A percentile compares a stretch with the other conserved stretches of the same genome.
Evolutionary conservation across 64 coral and sea anemone species (phyloP).

Genomic region (Stylophora pistillata): DNA sequence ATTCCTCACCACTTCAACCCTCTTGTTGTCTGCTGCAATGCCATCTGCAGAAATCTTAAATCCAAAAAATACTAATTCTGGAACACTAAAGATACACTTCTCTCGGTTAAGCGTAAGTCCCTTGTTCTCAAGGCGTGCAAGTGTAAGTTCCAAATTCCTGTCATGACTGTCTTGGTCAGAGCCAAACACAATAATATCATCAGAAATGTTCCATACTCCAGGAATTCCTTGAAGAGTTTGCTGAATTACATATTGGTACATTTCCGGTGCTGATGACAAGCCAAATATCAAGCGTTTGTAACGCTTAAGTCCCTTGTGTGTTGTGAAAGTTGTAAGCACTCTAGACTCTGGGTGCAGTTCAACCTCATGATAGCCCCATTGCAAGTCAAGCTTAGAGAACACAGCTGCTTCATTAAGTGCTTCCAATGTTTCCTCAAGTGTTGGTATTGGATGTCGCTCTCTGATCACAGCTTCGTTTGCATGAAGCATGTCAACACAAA

Average conservation of each 20-base stretch:
- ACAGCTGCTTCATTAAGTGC: not conserved
- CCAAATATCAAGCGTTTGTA: conserved; percentile 40
- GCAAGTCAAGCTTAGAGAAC: conserved; percentile 21
- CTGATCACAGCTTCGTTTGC: too few species aligned
- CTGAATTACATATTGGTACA: conserved; percentile 17
- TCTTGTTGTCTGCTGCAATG: conserved; percentile 37
- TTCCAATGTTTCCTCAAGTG: conserved; percentile 2
- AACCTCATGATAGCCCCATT: conserved; percentile 1
- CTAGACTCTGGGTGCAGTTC: conserved; percentile 14
- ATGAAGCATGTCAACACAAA: not conserved
- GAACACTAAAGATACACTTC: conserved; percentile 51
- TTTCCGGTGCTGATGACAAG: conserved; percentile 15
- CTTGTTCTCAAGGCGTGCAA: not conserved
- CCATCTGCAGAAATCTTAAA: conserved; percentile 39
- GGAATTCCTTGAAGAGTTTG: not conserved
- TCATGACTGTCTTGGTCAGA: not conserved
- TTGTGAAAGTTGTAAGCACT: conserved; percentile 18
- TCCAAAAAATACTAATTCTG: conserved; percentile 41
- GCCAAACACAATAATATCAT: conserved; percentile 2
- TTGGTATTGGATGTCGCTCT: conserved; percentile 21
- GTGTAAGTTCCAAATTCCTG: not conserved
- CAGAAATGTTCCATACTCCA: conserved; percentile 8
- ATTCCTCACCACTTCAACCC: conserved; percentile 32
- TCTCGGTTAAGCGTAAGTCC: conserved; percentile 10
- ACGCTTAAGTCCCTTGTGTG: conserved; percentile 7